Evolutionary conservation across 2,113 vertebrate genomes (phyloP).

Genomic region (Ariopsis seemanni): DNA sequence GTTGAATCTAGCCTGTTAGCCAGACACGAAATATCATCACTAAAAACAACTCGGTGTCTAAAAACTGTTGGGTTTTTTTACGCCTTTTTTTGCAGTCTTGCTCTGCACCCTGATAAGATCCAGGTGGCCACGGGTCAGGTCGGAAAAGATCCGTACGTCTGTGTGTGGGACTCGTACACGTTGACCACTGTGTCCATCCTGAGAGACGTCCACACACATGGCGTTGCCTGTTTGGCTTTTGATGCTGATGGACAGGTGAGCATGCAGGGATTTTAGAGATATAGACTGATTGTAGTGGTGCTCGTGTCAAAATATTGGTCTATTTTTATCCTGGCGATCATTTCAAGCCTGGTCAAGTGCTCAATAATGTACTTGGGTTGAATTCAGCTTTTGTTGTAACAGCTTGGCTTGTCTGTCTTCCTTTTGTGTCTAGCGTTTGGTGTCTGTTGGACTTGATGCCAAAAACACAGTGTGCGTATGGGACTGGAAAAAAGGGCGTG

Average conservation of each 20-base stretch:
- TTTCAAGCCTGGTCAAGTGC: neutral
- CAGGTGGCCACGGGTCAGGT: constrained; percentile 96
- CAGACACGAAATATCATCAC: neutral
- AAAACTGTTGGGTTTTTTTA: neutral
- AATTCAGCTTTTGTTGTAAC: no score
- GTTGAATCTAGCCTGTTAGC: neutral
- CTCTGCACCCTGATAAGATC: constrained; percentile 91
- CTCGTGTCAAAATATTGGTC: neutral
- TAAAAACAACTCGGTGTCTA: neutral
- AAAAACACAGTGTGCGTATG: constrained; percentile 95
- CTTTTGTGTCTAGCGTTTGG: constrained; percentile 77
- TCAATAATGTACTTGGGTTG: neutral
- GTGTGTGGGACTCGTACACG: constrained; percentile 91
- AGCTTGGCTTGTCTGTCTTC: constrained; percentile 23
- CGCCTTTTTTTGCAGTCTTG: constrained; percentile 76
- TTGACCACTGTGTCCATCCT: constrained; percentile 91
- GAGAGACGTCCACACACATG: constrained; percentile 92
- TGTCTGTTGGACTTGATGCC: constrained; percentile 91
- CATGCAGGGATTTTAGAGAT: neutral
- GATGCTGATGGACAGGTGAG: constrained; percentile 91
- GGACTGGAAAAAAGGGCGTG: constrained; percentile 94
- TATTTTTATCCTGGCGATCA: neutral
- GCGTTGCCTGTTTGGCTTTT: constrained; percentile 91
- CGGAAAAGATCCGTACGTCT: constrained; percentile 92
- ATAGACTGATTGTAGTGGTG: neutral